Base-by-base conservation (phyloP, 2,888 invertebrate genomes). In the Elysia crispata region DNA sequence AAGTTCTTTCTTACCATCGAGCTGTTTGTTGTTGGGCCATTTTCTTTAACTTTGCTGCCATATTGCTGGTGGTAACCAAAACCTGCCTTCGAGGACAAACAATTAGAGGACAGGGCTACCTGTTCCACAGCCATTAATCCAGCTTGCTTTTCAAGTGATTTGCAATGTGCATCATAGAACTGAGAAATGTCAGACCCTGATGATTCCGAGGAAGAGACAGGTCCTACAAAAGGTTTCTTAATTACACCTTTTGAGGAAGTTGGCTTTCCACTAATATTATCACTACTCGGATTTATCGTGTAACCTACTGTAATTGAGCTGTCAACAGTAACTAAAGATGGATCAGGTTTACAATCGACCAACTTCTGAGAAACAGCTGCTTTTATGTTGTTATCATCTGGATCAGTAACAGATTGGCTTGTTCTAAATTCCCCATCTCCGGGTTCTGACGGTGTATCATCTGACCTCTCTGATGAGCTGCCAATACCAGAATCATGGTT, bases 401-500 rank as follows among this genome's bases (percentile, higher is more conserved):
- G 60, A 25, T 80, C 83, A 23, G 80, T 49, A 6, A 74, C 76
- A 11, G 69, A 41, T n/a, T 80, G 82, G 15, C 74, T 74, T 50
- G 84, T 64, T 79, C 87, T 86, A 69, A 85, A 88, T 77, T 90
- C 89, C 74, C 83, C 84, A 84, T 90, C 89, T 76, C 89, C 88
- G 25, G 86, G 86, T 83, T 90, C 89, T 74, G 88, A 87, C 74
- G 90, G 88, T 49, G 83, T 83, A 81, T 89, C 90, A 80, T 89
- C 89, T 1, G 90, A 89, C 69, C 88, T 83, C 77, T 90, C 90
- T 28, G 90, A 90, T 28, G 88, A 87, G 81, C 89, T 89, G 25
- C 90, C 89, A 8, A 90, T 85, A 76, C 90, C 90, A 30, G 90
- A 90, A 77, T 90, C 90, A 85, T 89, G 87, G 83, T 88, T 89